Base-by-base conservation (phyloP, 2,888 invertebrate genomes). In the Lamellibrachia satsuma region DNA sequence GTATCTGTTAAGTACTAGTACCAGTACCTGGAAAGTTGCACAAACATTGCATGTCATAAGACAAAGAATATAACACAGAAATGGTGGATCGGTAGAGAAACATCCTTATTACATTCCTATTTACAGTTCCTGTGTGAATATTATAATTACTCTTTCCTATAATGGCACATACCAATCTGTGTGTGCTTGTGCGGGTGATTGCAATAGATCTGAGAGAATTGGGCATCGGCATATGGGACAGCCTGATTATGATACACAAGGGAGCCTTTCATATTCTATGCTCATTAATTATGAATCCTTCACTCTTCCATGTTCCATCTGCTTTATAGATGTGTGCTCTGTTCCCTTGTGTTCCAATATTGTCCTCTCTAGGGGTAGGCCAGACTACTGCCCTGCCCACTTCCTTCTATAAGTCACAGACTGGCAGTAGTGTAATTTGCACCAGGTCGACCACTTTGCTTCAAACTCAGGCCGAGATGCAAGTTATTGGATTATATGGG, bases 231-330 rank as follows among this genome's bases (percentile, higher is more conserved):
- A 75, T 75, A 75, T 75, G 75, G 75, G 75, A 75, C 6, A n/a
- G 75, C 75, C n/a, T 75, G 75, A 75, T 75, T 75, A 75, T 75
- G 75, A n/a, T 22, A 6, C 75, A 22, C 11, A 15, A 6, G 75
- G 75, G 75, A 75, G 75, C 75, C n/a, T 75, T 75, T 75, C 75
- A 75, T 75, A 75, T 75, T 75, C 75, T 22, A n/a, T 75, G 75
- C 75, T 75, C 75, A 75, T 75, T 75, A 75, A 75, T 75, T 75
- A 75, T 75, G 75, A 75, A 75, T 22, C 75, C 4, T 22, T 75
- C 22, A 75, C n/a, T 75, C 15, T n/a, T 75, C 75, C n/a, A n/a
- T 75, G 75, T n/a, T n/a, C 75, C 75, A 75, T 75, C 75, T 75
- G 75, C 75, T n/a, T 75, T 75, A 22, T 75, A 22, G 22, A 75